These are phyloP conservation scores for Ceriagrion tenellum DNA, from an alignment of 2,888 invertebrate species.

Conservation along the genomic window DNA sequence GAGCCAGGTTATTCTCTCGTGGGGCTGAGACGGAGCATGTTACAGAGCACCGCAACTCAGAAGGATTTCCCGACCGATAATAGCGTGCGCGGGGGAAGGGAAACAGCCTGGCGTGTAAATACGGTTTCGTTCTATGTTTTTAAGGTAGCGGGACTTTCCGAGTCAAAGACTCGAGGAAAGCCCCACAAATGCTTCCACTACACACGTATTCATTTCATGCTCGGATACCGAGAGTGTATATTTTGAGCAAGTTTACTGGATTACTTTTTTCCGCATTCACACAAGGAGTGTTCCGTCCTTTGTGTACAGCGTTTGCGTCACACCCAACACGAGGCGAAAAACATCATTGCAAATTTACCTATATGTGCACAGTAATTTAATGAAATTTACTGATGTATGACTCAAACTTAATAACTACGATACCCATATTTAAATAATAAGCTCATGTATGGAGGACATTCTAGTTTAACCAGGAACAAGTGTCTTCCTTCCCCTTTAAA, in stretches of 20 bases:
- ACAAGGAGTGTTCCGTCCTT: neutral
- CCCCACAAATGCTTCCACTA: neutral
- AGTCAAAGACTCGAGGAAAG: neutral
- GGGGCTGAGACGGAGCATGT: neutral
- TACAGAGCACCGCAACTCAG: neutral
- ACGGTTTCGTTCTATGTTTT: neutral
- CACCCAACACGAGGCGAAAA: neutral
- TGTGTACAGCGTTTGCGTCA: too few relatives aligned
- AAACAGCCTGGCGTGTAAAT: neutral
- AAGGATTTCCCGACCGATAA: neutral
- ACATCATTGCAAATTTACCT: neutral
- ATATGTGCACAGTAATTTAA: too few relatives aligned
- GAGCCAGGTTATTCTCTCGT: neutral
- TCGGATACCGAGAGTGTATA: neutral
- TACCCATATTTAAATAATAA: too few relatives aligned
- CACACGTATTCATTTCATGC: neutral
- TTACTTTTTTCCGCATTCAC: neutral
- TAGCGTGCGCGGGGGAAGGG: neutral
- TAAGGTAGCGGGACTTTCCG: neutral
- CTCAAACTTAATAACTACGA: too few relatives aligned
- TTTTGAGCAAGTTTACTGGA: neutral
- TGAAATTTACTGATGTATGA: too few relatives aligned
- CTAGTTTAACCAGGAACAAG: too few relatives aligned
- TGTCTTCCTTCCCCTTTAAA: too few relatives aligned
- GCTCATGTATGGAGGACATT: too few relatives aligned